These are phyloP conservation scores for Diacarnus erythraeanus DNA, from an alignment of 37 sponge, comb jelly and placozoan genomes.

Conservation along the genomic window DNA sequence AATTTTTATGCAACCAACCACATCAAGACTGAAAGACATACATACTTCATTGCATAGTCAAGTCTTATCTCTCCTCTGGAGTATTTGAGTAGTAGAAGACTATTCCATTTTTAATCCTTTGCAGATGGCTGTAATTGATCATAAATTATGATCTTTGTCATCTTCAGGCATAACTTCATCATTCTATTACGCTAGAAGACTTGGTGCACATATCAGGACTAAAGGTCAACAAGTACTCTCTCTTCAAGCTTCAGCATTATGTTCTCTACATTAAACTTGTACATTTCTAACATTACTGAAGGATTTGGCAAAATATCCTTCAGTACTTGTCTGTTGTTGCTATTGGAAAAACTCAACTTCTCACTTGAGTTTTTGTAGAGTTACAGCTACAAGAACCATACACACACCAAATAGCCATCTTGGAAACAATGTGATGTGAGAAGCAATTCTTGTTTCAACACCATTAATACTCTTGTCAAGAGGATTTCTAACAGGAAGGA, in stretches of 20 bases:
- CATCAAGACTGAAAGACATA: no score
- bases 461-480: background rate
- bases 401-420: slow-evolving; percentile 12
- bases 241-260: background rate
- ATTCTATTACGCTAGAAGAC: background rate
- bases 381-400: slow-evolving; percentile 44
- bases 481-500: slow-evolving; percentile 35
- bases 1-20: no score
- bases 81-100: no score
- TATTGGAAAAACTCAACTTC: background rate
- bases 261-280: background rate
- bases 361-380: background rate
- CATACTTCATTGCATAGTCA: no score
- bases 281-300: slow-evolving; percentile 9
- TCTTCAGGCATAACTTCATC: background rate
- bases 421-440: slow-evolving; percentile 16
- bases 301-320: background rate
- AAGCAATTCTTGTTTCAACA: slow-evolving; percentile 9
- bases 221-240: slow-evolving; percentile 1
- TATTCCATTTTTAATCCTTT: background rate
- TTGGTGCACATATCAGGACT: background rate
- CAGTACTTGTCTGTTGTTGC: background rate
- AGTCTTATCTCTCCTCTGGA: no score
- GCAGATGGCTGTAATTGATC: background rate
- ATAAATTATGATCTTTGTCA: slow-evolving; percentile 14